Conservation (phyloP, 2,888 invertebrate genomes). For the Epinotia bilunana region DNA sequence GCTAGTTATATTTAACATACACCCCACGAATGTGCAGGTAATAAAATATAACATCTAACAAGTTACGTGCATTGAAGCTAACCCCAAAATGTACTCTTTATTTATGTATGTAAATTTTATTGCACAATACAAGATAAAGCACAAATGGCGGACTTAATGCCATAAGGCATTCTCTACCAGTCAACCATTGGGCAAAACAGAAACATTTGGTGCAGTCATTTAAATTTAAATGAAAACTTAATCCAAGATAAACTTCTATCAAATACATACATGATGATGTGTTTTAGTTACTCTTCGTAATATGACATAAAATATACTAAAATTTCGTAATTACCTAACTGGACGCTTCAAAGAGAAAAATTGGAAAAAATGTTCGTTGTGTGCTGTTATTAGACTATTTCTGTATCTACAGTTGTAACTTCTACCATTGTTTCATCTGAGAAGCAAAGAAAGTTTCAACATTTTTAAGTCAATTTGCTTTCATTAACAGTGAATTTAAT, state of each 20-base stretch:
- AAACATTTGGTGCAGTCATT: too few relatives aligned
- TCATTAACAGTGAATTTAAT: conserved; percentile 7
- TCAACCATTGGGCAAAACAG: too few relatives aligned
- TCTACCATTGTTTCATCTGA: conserved; percentile 32
- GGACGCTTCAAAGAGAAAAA: too few relatives aligned
- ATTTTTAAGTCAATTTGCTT: conserved; percentile 8
- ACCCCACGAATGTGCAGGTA: not conserved
- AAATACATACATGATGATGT: too few relatives aligned
- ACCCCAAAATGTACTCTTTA: not conserved
- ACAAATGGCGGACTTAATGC: too few relatives aligned
- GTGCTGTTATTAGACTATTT: conserved; percentile 22
- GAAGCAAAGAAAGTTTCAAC: conserved; percentile 16
- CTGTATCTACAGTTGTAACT: conserved; percentile 2
- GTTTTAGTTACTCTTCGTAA: not conserved
- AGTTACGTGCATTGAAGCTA: not conserved
- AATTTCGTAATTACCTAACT: too few relatives aligned
- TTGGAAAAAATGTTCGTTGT: conserved; percentile 27
- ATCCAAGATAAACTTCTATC: too few relatives aligned
- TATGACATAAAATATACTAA: conserved; percentile 9
- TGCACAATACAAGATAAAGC: too few relatives aligned
- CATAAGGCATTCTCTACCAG: too few relatives aligned
- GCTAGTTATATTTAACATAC: conserved; percentile 15
- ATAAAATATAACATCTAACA: not conserved
- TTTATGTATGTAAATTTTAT: too few relatives aligned
- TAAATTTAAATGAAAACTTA: too few relatives aligned